These are phyloP conservation scores for Edolisoma coerulescens DNA, from an alignment of 2,113 vertebrate species.

Conservation along the genomic window DNA sequence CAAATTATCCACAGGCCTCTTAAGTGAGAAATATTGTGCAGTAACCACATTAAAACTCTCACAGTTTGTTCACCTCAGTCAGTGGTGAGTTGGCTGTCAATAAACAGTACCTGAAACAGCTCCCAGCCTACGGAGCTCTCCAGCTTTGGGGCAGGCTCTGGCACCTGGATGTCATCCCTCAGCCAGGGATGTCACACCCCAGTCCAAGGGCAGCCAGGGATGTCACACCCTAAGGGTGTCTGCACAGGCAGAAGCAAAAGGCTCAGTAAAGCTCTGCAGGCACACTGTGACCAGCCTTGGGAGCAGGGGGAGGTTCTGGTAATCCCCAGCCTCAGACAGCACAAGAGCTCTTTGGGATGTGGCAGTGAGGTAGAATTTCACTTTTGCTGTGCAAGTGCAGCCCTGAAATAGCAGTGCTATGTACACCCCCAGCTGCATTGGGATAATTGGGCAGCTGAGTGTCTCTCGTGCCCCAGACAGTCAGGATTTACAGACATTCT, in stretches of 20 bases:
- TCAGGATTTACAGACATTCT: not conserved
- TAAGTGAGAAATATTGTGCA: not conserved
- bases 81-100: accelerated
- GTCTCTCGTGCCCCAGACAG: not conserved
- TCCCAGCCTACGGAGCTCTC: accelerated
- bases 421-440: accelerated
- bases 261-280: not conserved
- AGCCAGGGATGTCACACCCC: not conserved
- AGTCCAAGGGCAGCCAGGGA: not conserved
- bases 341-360: not conserved
- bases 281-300: not conserved
- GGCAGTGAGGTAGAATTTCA: not conserved
- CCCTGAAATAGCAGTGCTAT: not conserved
- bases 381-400: not conserved
- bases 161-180: not conserved
- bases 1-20: not conserved
- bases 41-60: not conserved
- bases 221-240: not conserved
- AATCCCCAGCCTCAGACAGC: not conserved
- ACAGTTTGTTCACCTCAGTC: not conserved
- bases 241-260: not conserved
- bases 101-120: not conserved
- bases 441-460: not conserved
- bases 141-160: not conserved
- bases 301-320: not conserved